These are phyloP conservation scores for Cremastinae sp. DNA, from an alignment of 2,888 invertebrate genomes.

Conservation along the genomic window DNA sequence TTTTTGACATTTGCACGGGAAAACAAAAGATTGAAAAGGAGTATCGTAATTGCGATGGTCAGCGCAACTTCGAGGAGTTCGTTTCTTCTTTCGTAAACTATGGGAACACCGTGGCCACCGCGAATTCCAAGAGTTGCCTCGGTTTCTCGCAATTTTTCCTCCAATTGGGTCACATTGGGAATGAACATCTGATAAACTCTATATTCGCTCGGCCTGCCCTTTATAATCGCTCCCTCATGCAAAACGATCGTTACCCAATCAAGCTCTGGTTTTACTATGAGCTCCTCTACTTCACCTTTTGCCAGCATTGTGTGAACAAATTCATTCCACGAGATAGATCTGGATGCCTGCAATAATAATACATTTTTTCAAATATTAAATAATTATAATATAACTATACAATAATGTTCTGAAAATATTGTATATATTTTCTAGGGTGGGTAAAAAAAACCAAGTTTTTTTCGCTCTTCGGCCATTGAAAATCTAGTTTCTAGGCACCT, in stretches of 20 bases:
- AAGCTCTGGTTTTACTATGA: conserved; percentile 91
- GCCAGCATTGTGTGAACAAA: conserved; percentile 96
- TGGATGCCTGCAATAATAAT: conserved; percentile 44
- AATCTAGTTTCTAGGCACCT: no score
- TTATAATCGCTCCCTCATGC: conserved; percentile 92
- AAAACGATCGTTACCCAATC: conserved; percentile 93
- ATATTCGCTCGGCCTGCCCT: conserved; percentile 87
- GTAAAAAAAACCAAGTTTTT: no score
- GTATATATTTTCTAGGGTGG: no score
- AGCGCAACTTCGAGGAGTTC: conserved; percentile 87
- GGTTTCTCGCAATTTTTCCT: conserved; percentile 92
- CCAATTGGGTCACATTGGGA: conserved; percentile 91
- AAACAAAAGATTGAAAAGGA: no score
- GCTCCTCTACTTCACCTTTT: conserved; percentile 95
- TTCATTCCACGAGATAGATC: conserved; percentile 94
- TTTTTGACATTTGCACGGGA: conserved; percentile 85
- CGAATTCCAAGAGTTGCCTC: conserved; percentile 91
- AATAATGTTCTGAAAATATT: no score
- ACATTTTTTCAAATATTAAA: not conserved
- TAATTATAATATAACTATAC: no score
- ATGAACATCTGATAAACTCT: conserved; percentile 92
- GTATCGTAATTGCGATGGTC: conserved; percentile 84
- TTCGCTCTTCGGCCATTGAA: no score
- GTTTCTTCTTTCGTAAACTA: conserved; percentile 90
- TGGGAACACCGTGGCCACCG: conserved; percentile 87